Evolutionary conservation across 2,797 vertebrate genomes (phyloP).

Genomic region (Acestrorhynchus altus): DNA sequence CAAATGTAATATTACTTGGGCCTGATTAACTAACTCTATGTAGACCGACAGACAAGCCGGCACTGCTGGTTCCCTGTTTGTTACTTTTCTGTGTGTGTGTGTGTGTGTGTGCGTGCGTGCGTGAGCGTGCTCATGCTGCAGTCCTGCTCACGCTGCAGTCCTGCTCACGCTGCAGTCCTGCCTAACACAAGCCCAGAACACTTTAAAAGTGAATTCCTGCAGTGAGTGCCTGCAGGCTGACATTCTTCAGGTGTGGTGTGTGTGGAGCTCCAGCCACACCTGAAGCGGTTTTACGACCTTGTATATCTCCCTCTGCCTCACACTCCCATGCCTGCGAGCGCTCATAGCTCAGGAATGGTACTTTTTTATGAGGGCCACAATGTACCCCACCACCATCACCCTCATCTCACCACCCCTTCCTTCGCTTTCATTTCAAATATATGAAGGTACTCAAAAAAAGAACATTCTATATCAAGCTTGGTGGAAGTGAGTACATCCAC

Average conservation of each 20-base stretch:
- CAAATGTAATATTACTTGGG: slow-evolving; percentile 46
- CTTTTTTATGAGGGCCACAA: slow-evolving; percentile 33
- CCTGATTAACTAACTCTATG: slow-evolving; percentile 52
- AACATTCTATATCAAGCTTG: neutral
- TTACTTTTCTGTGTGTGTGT: neutral
- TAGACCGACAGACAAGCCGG: neutral
- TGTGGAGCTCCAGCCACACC: slow-evolving; percentile 34
- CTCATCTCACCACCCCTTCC: neutral
- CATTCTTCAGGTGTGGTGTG: slow-evolving; percentile 62
- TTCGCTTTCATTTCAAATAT: slow-evolving; percentile 14
- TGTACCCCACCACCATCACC: neutral
- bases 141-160: too few species aligned
- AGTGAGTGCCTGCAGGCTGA: slow-evolving; percentile 59
- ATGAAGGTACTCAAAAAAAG: slow-evolving; percentile 6
- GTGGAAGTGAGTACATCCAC: neutral
- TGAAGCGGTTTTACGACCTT: slow-evolving; percentile 37
- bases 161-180: slow-evolving; percentile 12
- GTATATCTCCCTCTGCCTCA: slow-evolving; percentile 21
- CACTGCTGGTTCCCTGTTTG: neutral
- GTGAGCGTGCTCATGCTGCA: neutral
- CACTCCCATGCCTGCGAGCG: slow-evolving; percentile 35
- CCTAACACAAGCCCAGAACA: slow-evolving; percentile 33
- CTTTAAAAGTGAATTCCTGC: slow-evolving; percentile 54
- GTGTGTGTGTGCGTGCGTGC: neutral
- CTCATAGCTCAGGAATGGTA: slow-evolving; percentile 34